Conservation (phyloP, 2,888 invertebrate genomes). For the Oscheius myriophilus region DNA sequence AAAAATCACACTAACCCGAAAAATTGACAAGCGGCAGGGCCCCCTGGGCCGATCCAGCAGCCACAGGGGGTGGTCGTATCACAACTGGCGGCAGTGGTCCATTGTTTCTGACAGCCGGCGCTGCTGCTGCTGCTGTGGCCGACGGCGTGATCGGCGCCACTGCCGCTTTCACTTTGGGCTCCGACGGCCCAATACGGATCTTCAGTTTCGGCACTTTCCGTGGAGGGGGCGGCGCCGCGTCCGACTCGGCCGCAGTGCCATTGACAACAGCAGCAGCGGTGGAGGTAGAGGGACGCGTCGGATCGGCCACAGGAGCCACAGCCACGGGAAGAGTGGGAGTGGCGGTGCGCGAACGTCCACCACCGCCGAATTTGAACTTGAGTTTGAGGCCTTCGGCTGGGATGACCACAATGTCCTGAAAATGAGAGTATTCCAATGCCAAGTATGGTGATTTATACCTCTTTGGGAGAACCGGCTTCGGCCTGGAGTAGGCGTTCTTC, state of each 20-base stretch:
- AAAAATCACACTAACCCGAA: constrained; percentile 34
- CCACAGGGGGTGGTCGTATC: constrained; percentile 10
- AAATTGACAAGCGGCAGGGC: constrained; percentile 42
- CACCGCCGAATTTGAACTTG: constrained; percentile 26
- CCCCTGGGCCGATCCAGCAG: constrained; percentile 26
- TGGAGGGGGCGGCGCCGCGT: constrained; percentile 1
- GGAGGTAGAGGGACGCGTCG: constrained; percentile 5
- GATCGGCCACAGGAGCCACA: background rate
- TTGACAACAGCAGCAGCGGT: background rate
- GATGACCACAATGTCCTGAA: constrained; percentile 6
- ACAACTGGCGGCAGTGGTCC: constrained; percentile 10
- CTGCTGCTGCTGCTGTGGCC: constrained; percentile 14
- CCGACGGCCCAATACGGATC: constrained; percentile 24
- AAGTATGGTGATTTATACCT: too few species aligned
- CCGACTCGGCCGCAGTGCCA: background rate
- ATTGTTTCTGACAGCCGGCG: constrained; percentile 16
- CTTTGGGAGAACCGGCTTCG: too few species aligned
- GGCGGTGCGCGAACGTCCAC: background rate
- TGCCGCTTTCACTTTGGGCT: background rate
- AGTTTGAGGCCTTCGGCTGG: constrained; percentile 2
- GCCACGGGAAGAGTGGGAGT: constrained; percentile 7
- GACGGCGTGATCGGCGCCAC: background rate
- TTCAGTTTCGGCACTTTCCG: constrained; percentile 31
- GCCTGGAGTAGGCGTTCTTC: background rate
- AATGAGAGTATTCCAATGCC: too few species aligned